phyloP scores from a whole-genome alignment of 1,140 invertebrate genomes.

The Trachymyrmex septentrionalis region DNA sequence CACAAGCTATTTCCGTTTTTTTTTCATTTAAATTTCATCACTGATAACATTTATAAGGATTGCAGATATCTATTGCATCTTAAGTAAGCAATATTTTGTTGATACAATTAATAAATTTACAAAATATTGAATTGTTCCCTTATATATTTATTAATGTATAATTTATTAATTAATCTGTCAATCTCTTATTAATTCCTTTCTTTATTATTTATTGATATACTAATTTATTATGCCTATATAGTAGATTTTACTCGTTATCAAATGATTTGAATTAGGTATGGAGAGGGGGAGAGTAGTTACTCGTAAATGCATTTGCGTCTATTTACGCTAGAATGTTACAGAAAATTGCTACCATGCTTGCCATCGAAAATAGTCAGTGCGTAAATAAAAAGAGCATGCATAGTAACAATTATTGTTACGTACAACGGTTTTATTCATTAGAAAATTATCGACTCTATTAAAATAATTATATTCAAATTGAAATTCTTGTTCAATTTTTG shows the following conservation, averaged over 20 bases:
- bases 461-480: not conserved
- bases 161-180: not conserved
- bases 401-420: constrained; percentile 45
- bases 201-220: too few species aligned
- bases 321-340: constrained; percentile 32
- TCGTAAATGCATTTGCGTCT: constrained; percentile 25
- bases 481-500: not conserved
- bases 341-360: constrained; percentile 44
- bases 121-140: not conserved
- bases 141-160: not conserved
- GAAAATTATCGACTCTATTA: not conserved
- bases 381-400: constrained; percentile 52
- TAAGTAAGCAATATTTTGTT: not conserved
- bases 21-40: not conserved
- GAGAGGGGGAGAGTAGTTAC: not conserved
- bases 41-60: not conserved
- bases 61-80: not conserved
- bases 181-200: too few species aligned
- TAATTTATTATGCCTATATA: not conserved
- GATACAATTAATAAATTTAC: not conserved
- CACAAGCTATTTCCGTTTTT: not conserved
- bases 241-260: not conserved
- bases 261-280: not conserved
- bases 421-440: constrained; percentile 34
- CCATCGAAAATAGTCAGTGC: constrained; percentile 60